A percentile compares a stretch with the other conserved stretches of the same genome.
These are phyloP conservation scores for Sapayoa aenigma DNA, from an alignment of 2,113 vertebrate species.

Conservation along the genomic window DNA sequence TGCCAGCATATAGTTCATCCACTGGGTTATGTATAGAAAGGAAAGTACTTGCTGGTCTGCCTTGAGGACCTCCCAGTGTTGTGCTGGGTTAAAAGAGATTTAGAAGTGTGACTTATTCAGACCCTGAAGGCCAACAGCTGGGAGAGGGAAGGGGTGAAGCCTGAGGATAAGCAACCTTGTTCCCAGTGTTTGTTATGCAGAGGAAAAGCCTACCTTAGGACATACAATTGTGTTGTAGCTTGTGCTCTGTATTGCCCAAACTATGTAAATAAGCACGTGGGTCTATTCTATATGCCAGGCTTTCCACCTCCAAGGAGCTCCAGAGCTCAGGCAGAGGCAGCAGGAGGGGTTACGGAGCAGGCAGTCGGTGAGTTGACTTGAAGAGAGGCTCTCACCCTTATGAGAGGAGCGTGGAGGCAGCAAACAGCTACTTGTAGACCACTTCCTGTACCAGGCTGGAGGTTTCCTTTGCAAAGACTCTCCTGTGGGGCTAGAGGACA, in stretches of 20 bases:
- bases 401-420: neutral
- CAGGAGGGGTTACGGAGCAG: neutral
- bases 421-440: neutral
- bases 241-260: neutral
- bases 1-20: neutral
- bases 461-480: neutral
- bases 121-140: neutral
- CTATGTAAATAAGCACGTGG: neutral
- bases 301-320: neutral
- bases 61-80: neutral
- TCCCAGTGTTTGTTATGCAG: neutral
- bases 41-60: neutral
- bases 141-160: neutral
- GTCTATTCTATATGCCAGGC: neutral
- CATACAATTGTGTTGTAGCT: neutral
- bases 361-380: neutral
- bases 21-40: neutral
- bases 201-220: neutral
- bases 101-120: neutral
- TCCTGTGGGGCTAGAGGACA: neutral
- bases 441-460: neutral
- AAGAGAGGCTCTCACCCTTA: neutral
- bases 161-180: neutral
- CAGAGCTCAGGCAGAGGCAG: neutral
- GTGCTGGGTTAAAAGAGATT: neutral